Evolutionary conservation across 2,113 vertebrate species (phyloP).

Genomic region (Archocentrus centrarchus): DNA sequence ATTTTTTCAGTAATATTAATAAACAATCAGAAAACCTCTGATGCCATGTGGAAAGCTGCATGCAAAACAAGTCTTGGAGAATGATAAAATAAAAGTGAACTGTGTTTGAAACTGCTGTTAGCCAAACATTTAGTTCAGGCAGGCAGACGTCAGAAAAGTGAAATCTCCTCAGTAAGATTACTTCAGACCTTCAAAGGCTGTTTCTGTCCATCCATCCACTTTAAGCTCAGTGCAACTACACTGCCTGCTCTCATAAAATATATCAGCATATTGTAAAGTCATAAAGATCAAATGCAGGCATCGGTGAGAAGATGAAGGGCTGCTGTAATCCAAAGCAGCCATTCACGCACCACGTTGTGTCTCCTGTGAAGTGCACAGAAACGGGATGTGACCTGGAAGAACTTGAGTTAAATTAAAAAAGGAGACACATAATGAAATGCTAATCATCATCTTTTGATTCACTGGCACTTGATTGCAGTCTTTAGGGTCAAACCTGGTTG

Average conservation of each 20-base stretch:
- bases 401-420: constrained; percentile 19
- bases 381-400: constrained; percentile 28
- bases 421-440: constrained; percentile 24
- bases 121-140: not conserved
- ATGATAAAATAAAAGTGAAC: constrained; percentile 28
- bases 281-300: constrained; percentile 67
- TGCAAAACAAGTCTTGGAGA: constrained; percentile 17
- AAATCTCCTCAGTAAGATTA: constrained; percentile 56
- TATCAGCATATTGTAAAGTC: constrained; percentile 66
- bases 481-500: not conserved
- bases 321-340: constrained; percentile 46
- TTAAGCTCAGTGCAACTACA: constrained; percentile 8
- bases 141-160: constrained; percentile 27
- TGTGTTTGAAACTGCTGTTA: not conserved
- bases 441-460: constrained; percentile 22
- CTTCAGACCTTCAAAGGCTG: constrained; percentile 54
- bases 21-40: not conserved
- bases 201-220: not conserved
- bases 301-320: constrained; percentile 52
- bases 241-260: constrained; percentile 56
- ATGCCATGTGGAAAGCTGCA: not conserved
- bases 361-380: constrained; percentile 5
- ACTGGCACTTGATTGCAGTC: not conserved
- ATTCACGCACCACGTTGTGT: not conserved
- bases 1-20: not conserved